Percentiles rank a stretch among this genome's conserved stretches.
Evolutionary conservation across 2,113 vertebrate species (phyloP).

Genomic region (Oncorhynchus tshawytscha): DNA sequence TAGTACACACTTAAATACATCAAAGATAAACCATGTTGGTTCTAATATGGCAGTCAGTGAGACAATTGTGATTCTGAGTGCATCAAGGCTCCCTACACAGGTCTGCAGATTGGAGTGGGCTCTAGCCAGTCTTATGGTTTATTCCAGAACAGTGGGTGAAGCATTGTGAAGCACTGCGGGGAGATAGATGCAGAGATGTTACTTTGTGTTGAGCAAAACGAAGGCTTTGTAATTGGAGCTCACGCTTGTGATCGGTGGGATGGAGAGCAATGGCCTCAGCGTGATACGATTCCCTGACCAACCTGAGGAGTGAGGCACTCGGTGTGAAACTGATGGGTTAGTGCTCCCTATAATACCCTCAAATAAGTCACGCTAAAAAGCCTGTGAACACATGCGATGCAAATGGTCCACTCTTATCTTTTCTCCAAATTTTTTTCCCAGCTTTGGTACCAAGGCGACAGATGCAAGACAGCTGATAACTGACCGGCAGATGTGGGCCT

Average conservation of each 20-base stretch:
- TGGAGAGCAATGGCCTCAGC: not conserved
- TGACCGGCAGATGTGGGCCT: not conserved
- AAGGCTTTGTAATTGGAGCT: not conserved
- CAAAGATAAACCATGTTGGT: not conserved
- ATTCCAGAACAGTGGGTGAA: not conserved
- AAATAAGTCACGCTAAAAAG: not conserved
- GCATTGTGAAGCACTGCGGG: not conserved
- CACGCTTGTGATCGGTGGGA: not conserved
- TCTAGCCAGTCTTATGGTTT: not conserved
- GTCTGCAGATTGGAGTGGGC: not conserved
- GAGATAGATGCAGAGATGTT: not conserved
- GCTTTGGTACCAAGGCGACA: not conserved
- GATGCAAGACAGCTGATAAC: not conserved
- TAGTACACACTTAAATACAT: not conserved
- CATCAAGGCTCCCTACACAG: not conserved
- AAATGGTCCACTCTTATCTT: not conserved
- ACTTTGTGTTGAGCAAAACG: not conserved
- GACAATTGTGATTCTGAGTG: not conserved
- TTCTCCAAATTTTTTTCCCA: not conserved
- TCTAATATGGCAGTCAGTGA: not conserved
- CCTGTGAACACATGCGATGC: not conserved
- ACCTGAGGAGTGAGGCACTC: not conserved
- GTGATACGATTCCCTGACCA: not conserved
- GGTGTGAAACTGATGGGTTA: not conserved
- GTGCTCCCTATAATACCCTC: not conserved